A percentile compares a stretch with the other conserved stretches of the same genome.
Evolutionary conservation across 2,888 invertebrate species (phyloP).

Genomic region (Napeogenes sylphis): DNA sequence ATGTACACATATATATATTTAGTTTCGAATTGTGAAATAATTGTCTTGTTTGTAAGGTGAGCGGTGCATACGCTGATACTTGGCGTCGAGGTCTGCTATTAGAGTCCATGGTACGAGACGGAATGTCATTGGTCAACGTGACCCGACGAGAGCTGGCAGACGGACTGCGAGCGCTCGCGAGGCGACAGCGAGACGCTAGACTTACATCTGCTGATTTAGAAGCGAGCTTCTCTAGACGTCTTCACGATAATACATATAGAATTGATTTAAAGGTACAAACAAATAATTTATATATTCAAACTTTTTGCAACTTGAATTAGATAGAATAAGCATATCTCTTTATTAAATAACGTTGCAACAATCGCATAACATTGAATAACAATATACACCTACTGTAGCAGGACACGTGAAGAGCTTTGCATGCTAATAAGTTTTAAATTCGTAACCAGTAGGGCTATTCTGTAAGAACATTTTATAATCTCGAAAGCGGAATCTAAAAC

Average conservation of each 20-base stretch:
- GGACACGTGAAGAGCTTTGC: conserved; percentile 23
- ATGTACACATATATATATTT: too few relatives aligned
- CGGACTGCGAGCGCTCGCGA: conserved; percentile 62
- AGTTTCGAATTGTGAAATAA: too few relatives aligned
- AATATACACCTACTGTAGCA: conserved; percentile 21
- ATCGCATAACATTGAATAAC: conserved; percentile 17
- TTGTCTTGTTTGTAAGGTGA: conserved; percentile 59
- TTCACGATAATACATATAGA: conserved; percentile 62
- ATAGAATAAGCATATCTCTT: neutral
- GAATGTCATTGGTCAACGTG: conserved; percentile 70
- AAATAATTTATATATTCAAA: neutral
- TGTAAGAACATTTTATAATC: too few relatives aligned
- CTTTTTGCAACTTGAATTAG: neutral
- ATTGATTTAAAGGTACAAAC: conserved; percentile 61
- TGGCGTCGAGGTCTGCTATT: conserved; percentile 74
- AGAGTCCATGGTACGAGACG: conserved; percentile 72
- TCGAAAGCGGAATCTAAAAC: too few relatives aligned
- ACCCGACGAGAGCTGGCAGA: conserved; percentile 76
- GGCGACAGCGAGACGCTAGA: conserved; percentile 61
- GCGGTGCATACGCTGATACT: conserved; percentile 80
- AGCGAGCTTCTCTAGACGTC: conserved; percentile 52
- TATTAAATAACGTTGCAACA: neutral
- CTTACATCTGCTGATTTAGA: conserved; percentile 60
- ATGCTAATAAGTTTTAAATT: conserved; percentile 27
- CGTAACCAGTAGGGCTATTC: too few relatives aligned